These are phyloP conservation scores for Uropetala carovei DNA, from an alignment of 2,888 invertebrate genomes.

Conservation along the genomic window DNA sequence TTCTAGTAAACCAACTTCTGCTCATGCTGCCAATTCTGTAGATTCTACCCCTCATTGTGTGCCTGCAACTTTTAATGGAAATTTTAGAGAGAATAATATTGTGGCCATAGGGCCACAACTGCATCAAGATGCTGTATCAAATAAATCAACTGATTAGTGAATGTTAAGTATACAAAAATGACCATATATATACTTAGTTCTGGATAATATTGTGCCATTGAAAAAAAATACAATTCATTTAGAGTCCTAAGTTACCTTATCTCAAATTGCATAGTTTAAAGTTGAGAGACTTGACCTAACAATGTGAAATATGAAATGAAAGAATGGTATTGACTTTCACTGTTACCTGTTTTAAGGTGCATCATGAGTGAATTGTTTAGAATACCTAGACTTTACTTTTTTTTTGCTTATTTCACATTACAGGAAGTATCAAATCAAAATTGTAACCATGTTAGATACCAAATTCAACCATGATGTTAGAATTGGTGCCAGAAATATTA, in stretches of 20 bases:
- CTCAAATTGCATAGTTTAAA: neutral
- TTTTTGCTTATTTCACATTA: slow-evolving; percentile 11
- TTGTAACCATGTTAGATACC: slow-evolving; percentile 30
- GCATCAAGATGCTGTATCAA: slow-evolving; percentile 45
- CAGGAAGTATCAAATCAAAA: neutral
- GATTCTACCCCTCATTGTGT: slow-evolving; percentile 51
- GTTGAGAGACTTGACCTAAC: neutral
- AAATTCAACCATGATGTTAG: slow-evolving; percentile 40
- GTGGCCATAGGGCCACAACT: slow-evolving; percentile 45
- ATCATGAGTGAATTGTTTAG: slow-evolving; percentile 50
- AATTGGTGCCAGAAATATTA: slow-evolving; percentile 37
- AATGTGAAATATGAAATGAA: slow-evolving; percentile 21
- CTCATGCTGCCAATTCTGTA: slow-evolving; percentile 47
- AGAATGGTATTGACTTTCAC: slow-evolving; percentile 40
- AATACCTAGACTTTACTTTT: neutral
- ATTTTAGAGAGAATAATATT: slow-evolving; percentile 51
- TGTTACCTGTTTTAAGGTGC: slow-evolving; percentile 48
- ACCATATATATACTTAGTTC: slow-evolving; percentile 12
- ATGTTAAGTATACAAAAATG: slow-evolving; percentile 22
- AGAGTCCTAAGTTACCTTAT: slow-evolving; percentile 21
- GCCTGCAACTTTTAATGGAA: slow-evolving; percentile 55
- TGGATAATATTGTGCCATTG: slow-evolving; percentile 49
- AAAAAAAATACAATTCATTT: neutral
- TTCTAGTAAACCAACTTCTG: slow-evolving; percentile 44
- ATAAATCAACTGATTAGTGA: slow-evolving; percentile 38